phyloP scores from a whole-genome alignment of 2,113 vertebrate genomes.

The Romanogobio albipinnatus region DNA sequence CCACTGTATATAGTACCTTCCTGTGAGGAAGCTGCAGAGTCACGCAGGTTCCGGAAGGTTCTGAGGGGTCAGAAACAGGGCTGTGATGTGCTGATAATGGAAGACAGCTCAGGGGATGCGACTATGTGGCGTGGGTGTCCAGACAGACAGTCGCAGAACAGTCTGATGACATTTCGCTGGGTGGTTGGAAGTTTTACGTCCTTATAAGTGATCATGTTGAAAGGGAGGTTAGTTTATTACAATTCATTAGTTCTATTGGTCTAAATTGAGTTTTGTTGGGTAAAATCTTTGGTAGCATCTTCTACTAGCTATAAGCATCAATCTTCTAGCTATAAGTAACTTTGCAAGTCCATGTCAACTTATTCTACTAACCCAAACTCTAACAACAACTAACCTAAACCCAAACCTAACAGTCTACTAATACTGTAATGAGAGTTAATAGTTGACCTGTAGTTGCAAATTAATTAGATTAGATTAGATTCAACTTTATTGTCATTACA shows the following conservation, averaged over 20 bases:
- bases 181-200: neutral
- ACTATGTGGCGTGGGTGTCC: constrained; percentile 41
- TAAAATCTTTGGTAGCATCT: neutral
- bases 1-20: constrained; percentile 36
- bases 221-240: neutral
- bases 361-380: too few relatives aligned
- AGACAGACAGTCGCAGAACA: constrained; percentile 28
- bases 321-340: too few relatives aligned
- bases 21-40: constrained; percentile 52
- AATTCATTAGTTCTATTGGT: neutral
- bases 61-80: constrained; percentile 49
- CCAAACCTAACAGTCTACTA: too few relatives aligned
- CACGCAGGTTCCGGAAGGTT: constrained; percentile 39
- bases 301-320: too few relatives aligned
- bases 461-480: too few relatives aligned
- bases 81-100: constrained; percentile 53
- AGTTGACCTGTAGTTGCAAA: too few relatives aligned
- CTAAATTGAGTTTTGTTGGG: neutral
- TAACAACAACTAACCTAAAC: too few relatives aligned
- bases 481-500: too few relatives aligned
- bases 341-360: too few relatives aligned
- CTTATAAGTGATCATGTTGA: neutral
- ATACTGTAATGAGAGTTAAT: too few relatives aligned
- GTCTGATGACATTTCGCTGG: constrained; percentile 3
- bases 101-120: constrained; percentile 34